Percentiles rank a stretch among this genome's conserved stretches.
phyloP scores from a whole-genome alignment of 2,113 vertebrate genomes.

The Melierax canorus region DNA sequence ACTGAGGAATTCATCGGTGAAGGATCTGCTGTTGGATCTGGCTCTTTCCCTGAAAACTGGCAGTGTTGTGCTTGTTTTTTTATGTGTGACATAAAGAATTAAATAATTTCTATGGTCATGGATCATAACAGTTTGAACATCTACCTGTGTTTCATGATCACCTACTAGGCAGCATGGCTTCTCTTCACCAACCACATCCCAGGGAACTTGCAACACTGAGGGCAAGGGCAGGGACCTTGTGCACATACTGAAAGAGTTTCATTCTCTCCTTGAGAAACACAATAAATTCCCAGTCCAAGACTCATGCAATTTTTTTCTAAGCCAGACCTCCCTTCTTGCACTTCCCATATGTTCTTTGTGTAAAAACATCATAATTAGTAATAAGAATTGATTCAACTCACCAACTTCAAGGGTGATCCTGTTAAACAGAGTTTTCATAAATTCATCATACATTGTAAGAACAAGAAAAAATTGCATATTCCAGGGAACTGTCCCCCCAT shows the following conservation, averaged over 20 bases:
- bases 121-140: background rate
- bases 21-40: background rate
- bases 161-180: background rate
- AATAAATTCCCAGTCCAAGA: background rate
- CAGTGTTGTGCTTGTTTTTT: constrained; percentile 37
- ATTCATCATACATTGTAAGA: background rate
- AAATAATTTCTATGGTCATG: background rate
- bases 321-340: background rate
- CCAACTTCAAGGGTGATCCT: background rate
- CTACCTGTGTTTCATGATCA: constrained; percentile 36
- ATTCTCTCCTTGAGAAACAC: background rate
- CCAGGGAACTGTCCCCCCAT: background rate
- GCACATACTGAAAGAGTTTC: background rate
- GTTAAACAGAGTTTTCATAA: background rate
- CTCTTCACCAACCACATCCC: background rate
- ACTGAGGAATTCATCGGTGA: background rate
- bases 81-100: constrained; percentile 21
- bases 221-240: background rate
- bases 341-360: background rate
- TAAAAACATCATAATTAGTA: background rate
- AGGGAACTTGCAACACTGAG: background rate
- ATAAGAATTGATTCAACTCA: background rate
- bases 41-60: constrained; percentile 29
- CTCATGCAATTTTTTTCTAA: background rate
- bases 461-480: background rate